A percentile compares a stretch with the other conserved stretches of the same genome.
Conservation (phyloP, 1,140 invertebrate genomes). For the Megalopta genalis region DNA sequence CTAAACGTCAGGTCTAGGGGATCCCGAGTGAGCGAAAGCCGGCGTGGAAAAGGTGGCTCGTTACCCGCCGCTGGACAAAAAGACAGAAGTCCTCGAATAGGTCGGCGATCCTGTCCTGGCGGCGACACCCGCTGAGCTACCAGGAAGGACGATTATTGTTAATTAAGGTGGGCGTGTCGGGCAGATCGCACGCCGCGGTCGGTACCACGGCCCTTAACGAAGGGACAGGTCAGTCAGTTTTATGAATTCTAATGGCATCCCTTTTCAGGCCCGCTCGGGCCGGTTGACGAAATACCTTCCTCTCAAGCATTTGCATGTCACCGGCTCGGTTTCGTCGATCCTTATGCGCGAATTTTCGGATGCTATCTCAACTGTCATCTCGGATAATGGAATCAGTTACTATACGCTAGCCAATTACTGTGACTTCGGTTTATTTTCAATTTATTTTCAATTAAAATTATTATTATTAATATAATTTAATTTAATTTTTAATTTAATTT, state of each 20-base stretch:
- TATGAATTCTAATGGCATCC: constrained; percentile 40
- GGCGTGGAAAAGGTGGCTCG: no score
- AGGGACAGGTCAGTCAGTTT: constrained; percentile 51
- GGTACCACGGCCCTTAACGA: constrained; percentile 49
- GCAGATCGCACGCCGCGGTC: constrained; percentile 40
- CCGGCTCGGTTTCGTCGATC: not conserved
- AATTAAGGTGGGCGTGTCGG: constrained; percentile 70
- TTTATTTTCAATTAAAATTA: no score
- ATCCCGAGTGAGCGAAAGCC: no score
- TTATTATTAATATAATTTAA: no score
- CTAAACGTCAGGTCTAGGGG: no score
- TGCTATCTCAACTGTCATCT: no score
- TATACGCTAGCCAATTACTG: no score
- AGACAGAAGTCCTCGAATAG: constrained; percentile 50
- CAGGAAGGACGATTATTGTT: constrained; percentile 71
- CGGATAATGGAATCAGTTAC: no score
- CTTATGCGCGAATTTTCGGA: no score
- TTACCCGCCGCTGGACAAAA: constrained; percentile 22
- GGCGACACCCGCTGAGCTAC: constrained; percentile 70
- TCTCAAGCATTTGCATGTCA: constrained; percentile 24
- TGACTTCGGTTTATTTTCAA: no score
- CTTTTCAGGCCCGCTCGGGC: not conserved
- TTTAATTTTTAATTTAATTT: no score
- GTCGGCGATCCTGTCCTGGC: constrained; percentile 21
- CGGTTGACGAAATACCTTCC: constrained; percentile 21